These are phyloP conservation scores for Abrostola tripartita DNA, from an alignment of 2,888 invertebrate species.

Conservation along the genomic window DNA sequence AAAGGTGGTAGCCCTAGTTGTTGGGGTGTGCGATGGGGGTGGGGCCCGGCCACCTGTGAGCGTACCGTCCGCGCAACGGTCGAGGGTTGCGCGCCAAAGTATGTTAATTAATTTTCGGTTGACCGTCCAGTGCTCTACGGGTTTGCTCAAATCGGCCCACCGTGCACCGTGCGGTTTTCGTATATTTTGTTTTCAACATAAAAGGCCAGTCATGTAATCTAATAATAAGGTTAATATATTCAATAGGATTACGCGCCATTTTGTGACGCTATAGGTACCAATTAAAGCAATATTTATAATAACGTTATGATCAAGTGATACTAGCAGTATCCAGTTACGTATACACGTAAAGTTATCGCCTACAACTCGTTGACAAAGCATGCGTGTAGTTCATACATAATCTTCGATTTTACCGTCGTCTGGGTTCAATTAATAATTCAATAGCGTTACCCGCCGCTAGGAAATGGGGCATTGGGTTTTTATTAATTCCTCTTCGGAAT, in stretches of 20 bases:
- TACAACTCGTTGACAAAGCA: slow-evolving; percentile 30
- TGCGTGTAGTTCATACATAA: slow-evolving; percentile 47
- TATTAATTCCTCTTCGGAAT: slow-evolving; percentile 70
- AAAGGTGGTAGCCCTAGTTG: slow-evolving; percentile 60
- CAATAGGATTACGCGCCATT: slow-evolving; percentile 26
- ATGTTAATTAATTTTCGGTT: slow-evolving; percentile 89
- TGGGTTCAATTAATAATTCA: slow-evolving; percentile 81
- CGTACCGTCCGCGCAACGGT: slow-evolving; percentile 60
- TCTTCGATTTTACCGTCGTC: slow-evolving; percentile 70
- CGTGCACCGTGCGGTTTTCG: slow-evolving; percentile 82
- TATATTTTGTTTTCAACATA: slow-evolving; percentile 80
- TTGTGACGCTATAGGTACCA: slow-evolving; percentile 20
- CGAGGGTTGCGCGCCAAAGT: slow-evolving; percentile 84
- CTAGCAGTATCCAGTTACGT: slow-evolving; percentile 19
- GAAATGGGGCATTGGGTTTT: slow-evolving; percentile 72
- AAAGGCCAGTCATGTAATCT: slow-evolving; percentile 70
- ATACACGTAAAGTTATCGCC: slow-evolving; percentile 15
- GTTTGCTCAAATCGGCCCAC: slow-evolving; percentile 81
- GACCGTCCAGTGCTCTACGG: slow-evolving; percentile 80
- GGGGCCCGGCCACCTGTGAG: slow-evolving; percentile 76
- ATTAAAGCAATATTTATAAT: slow-evolving; percentile 1
- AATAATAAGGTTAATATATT: slow-evolving; percentile 59
- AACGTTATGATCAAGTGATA: slow-evolving; percentile 6
- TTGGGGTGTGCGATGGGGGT: slow-evolving; percentile 63
- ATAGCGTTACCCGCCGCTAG: slow-evolving; percentile 67